A percentile compares a stretch with the other conserved stretches of the same genome.
Conservation (phyloP, 2,113 vertebrate species). For the Malurus elegans region DNA sequence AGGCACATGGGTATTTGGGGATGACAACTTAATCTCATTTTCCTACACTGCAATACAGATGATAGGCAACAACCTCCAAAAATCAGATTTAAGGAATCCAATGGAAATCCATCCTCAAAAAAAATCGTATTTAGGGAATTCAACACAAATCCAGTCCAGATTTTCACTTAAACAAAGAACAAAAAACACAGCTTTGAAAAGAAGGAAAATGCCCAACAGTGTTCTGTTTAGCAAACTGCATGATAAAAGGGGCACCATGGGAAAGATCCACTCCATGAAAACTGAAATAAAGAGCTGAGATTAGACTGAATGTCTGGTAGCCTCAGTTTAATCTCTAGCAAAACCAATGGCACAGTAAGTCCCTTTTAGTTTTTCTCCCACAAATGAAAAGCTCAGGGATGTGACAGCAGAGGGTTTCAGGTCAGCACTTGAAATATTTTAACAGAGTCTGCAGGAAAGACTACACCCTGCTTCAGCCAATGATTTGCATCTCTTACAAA, state of each 20-base stretch:
- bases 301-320: neutral
- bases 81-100: neutral
- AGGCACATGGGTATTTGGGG: neutral
- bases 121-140: neutral
- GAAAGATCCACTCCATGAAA: neutral
- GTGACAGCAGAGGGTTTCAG: neutral
- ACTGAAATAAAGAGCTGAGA: neutral
- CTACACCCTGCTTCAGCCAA: neutral
- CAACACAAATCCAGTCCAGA: neutral
- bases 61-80: neutral
- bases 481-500: neutral
- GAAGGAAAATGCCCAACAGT: neutral
- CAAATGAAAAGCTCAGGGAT: neutral
- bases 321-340: neutral
- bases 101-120: neutral
- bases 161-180: neutral
- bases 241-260: neutral
- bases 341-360: neutral
- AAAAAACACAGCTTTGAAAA: neutral
- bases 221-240: neutral
- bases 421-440: neutral
- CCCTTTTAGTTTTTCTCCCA: neutral
- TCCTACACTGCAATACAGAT: neutral
- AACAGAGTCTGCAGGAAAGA: neutral
- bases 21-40: constrained; percentile 2